Base-by-base conservation (phyloP, 2,888 invertebrate species). In the Dendrolimus houi region DNA sequence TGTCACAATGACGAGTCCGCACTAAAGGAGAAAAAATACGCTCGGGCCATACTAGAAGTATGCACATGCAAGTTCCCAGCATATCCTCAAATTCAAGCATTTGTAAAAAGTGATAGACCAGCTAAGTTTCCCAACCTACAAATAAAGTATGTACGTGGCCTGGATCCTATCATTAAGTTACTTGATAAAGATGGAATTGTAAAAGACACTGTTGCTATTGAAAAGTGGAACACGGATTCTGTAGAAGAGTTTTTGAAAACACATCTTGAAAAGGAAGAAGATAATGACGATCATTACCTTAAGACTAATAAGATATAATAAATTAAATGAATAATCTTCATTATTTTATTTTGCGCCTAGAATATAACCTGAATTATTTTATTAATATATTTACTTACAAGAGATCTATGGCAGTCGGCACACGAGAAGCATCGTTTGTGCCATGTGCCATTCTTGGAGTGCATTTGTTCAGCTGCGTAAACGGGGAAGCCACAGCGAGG, bases 61-160 rank as follows among this genome's bases (percentile, higher is more conserved):
- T 99, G 99, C 79, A 98, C 98, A 56, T 99, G 99, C 87, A 99
- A 99, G 92, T 98, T 99, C 91, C 97, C 98, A 60, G 96, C 97
- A 8, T 99, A 97, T 92, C 99, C 99, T 53, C 99, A 99, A 92
- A 98, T 99, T 71, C 97, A 98, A 92, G 99, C 99, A 14, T 99
- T 99, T 80, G 96, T 99, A 56, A 98, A 98, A 82, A 97, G 98
- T 82, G 97, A 98, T 65, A 92, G 95, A 69, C 97, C 97, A 8
- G 93, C 94, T 2, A 96, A 97, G 81, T 98, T 97, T 79, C 96
- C 97, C 47, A 98, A 98, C 81, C 92, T 99, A 58, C 94, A 95
- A 81, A 96, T 99, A 55, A 96, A 96, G 75, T 99, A 99, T 77
- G 95, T 98, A 0, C 93, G 98, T 61, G 99, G 99, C 7, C 91